Base-by-base conservation (phyloP, 2,888 invertebrate species). In the Cotesia congregata region DNA sequence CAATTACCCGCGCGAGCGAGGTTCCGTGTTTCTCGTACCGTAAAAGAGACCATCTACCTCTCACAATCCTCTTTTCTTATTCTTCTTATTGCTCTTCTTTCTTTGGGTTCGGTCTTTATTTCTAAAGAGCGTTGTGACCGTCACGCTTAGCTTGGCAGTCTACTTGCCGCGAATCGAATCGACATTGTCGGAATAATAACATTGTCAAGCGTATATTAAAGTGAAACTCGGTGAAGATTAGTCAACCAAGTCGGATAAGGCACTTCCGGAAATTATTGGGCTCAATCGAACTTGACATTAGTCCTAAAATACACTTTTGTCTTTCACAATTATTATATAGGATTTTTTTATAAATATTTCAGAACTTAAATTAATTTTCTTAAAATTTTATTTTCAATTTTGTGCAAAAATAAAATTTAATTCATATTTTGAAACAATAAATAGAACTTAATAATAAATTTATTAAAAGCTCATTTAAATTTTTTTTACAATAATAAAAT, bases 141-240 rank as follows among this genome's bases (percentile, higher is more conserved):
- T 86, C 82, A 82, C 84, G 83, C 84, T 82, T 79, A 83, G 84
- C 79, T 82, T 83, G 70, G 77, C 72, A 67, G 75, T 81, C 74
- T 68, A 77, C 77, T 78, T 78, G 75, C 80, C 73, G 74, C 80
- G 82, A 80, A 82, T 83, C 83, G 83, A 85, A 84, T 85, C 80
- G 79, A 76, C 79, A 74, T 78, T 77, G 78, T 82, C 3, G 30
- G 30, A 81, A 83, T 82, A 79, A 80, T 78, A 80, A 79, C 79
- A 81, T 80, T 78, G 80, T 81, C 79, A 76, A 76, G 77, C 79
- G 69, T 71, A 82, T 84, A 82, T 84, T 81, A 80, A 83, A 83
- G 84, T 82, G 84, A 85, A 85, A 84, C 82, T 84, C 81, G 40
- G 68, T 71, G 72, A 62, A 70, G 61, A 61, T 65, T 17, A 67